A percentile compares a stretch with the other conserved stretches of the same genome.
phyloP scores from a whole-genome alignment of 2,888 invertebrate genomes.

The Pammene aurita region DNA sequence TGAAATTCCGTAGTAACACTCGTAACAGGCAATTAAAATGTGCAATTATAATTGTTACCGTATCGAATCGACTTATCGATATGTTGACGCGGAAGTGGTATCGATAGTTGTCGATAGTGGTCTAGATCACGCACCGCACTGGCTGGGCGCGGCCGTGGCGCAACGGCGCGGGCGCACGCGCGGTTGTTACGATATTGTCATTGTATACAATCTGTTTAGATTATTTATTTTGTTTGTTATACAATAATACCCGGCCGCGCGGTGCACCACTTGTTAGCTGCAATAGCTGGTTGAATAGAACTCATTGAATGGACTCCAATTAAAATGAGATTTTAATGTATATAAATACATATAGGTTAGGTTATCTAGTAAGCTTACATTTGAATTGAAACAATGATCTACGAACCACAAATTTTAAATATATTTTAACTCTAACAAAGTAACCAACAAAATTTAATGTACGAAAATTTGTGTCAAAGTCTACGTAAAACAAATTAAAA shows the following conservation, averaged over 20 bases:
- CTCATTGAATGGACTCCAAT: constrained; percentile 28
- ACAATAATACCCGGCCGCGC: constrained; percentile 37
- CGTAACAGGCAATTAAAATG: constrained; percentile 35
- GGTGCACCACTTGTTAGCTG: constrained; percentile 36
- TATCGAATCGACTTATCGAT: constrained; percentile 38
- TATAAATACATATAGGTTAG: constrained; percentile 2
- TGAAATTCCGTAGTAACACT: constrained; percentile 17
- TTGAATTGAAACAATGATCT: not conserved
- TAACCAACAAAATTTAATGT: no score
- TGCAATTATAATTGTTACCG: constrained; percentile 35
- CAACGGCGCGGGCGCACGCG: constrained; percentile 68
- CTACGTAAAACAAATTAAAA: no score
- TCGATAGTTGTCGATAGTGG: constrained; percentile 63
- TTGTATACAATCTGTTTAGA: constrained; percentile 47
- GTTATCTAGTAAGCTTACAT: constrained; percentile 1
- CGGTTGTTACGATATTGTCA: constrained; percentile 58
- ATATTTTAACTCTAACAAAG: not conserved
- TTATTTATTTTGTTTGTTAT: constrained; percentile 43
- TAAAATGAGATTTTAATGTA: constrained; percentile 20
- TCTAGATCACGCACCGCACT: constrained; percentile 68
- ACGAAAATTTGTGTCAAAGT: no score
- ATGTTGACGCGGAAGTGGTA: constrained; percentile 56
- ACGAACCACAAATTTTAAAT: not conserved
- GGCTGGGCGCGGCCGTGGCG: constrained; percentile 69
- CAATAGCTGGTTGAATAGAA: constrained; percentile 28